Conservation (phyloP, 2,797 vertebrate species). For the Hylomyscus alleni region DNA sequence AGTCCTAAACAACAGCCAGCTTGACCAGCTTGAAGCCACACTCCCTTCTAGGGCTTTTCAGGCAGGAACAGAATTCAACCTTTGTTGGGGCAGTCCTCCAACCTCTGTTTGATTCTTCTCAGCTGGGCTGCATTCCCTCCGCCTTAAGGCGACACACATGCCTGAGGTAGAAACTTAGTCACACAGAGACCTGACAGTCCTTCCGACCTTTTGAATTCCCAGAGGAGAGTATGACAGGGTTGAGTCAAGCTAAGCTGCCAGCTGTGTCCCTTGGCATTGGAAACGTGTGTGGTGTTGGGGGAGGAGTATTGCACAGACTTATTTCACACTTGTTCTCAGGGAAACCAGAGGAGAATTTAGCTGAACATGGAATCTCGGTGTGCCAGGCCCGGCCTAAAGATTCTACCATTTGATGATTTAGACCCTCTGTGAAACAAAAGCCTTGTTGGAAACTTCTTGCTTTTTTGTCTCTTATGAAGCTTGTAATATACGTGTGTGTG, state of each 20-base stretch:
- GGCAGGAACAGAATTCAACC: neutral
- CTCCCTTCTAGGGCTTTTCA: neutral
- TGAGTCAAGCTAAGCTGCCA: neutral
- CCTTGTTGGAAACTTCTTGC: neutral
- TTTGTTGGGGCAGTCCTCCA: neutral
- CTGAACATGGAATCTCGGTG: neutral
- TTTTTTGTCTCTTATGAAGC: slow-evolving; percentile 30
- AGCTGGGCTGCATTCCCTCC: neutral
- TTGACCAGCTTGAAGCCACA: neutral
- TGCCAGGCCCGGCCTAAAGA: neutral
- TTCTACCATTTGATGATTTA: neutral
- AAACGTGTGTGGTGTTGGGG: neutral
- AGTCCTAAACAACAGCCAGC: neutral
- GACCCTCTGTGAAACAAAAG: neutral
- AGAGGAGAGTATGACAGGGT: neutral
- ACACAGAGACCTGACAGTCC: neutral
- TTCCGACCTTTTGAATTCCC: neutral
- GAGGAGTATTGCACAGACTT: neutral
- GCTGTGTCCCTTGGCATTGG: neutral
- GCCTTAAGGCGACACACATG: no score
- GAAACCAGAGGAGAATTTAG: neutral
- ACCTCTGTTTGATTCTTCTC: neutral
- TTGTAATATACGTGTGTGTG: neutral
- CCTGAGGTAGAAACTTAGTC: neutral
- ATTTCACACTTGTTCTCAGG: neutral